Evolutionary conservation across 2,888 invertebrate genomes (phyloP).

Genomic region (Pardosa pseudoannulata): DNA sequence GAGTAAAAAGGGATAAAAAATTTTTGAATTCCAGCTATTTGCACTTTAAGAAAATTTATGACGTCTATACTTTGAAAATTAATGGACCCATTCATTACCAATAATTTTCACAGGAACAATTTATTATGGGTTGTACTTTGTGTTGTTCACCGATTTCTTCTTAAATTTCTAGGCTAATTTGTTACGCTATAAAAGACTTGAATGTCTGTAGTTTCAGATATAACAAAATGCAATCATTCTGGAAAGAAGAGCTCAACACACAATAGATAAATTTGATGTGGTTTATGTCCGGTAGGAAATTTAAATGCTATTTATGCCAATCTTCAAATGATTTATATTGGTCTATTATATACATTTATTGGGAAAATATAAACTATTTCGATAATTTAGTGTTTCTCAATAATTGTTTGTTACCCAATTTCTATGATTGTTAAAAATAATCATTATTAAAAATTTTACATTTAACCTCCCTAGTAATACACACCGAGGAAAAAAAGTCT

Average conservation of each 20-base stretch:
- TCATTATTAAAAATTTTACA: no score
- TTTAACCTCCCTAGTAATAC: no score
- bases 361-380: no score
- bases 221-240: background rate
- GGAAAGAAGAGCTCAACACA: background rate
- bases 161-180: background rate
- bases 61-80: background rate
- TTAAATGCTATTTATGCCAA: no score
- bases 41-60: background rate
- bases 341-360: no score
- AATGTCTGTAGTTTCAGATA: background rate
- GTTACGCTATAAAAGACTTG: background rate
- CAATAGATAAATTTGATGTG: no score
- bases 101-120: conserved; percentile 7
- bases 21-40: background rate
- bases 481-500: no score
- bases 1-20: background rate
- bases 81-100: conserved; percentile 5
- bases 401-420: no score
- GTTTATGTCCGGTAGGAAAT: no score
- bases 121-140: background rate
- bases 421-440: no score
- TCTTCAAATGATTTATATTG: no score
- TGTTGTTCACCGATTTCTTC: background rate
- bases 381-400: no score